Evolutionary conservation across 2,888 invertebrate species (phyloP), one percentile per base, ranked within the genome.

Genomic region (Ichneumoninae sp.): DNA sequence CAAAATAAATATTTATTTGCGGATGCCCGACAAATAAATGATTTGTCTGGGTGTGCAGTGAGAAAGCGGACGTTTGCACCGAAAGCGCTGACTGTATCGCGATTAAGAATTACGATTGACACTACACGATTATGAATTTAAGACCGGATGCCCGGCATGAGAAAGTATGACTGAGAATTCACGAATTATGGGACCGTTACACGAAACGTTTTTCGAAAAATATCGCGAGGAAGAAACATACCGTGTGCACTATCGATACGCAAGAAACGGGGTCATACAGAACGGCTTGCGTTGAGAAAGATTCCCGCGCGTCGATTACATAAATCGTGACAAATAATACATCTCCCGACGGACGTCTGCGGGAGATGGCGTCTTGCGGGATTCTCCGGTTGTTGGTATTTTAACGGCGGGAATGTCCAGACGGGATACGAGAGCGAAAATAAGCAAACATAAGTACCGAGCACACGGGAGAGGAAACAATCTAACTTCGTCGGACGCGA

Each of bases 261-360:
- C 5, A 30, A 33, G 62, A 66, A 66, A 66, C 16, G 5, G 40
- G 36, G 22, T 52, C 65, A 40, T 52, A 50, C 65, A 40, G 36
- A 50, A 52, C 66, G 71, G 40, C 52, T 75, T 72, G 76, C 19
- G 66, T 62, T 68, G 44, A 44, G 50, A 65, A 80, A 26, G 52
- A 57, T 26, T 76, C 60, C 50, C 26, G 69, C 40, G 60, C 72
- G 68, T 83, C 83, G 76, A 83, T 83, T 80, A 80, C 80, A 80
- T 80, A 83, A 83, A 83, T 83, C 80, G 80, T 80, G 83, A 83
- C 83, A 83, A 83, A 80, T 83, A 83, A 80, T 76, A 80, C 80
- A 80, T 80, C 68, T 80, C 76, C 65, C 71, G 52, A 80, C 30
- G 72, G 77, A 77, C 65, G 36, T 57, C 33, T 47, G 52, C 26